Evolutionary conservation across 2,888 invertebrate species (phyloP).

Genomic region (Abrostola triplasia): DNA sequence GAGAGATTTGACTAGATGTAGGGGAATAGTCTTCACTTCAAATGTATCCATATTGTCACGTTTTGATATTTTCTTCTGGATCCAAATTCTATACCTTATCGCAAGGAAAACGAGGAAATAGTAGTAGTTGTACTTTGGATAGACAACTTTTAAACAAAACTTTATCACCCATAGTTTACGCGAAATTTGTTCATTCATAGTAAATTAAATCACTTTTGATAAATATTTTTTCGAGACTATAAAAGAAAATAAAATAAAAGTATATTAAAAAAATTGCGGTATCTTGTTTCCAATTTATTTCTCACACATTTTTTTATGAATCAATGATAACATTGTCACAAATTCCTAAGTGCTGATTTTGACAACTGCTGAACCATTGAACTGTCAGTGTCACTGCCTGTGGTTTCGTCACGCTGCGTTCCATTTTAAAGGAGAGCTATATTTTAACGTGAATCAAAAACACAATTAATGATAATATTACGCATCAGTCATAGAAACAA

Average conservation of each 20-base stretch:
- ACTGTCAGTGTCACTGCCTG: conserved; percentile 3
- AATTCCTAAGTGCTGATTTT: not conserved
- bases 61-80: conserved; percentile 55
- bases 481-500: too few species aligned
- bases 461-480: too few species aligned
- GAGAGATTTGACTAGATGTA: conserved; percentile 64
- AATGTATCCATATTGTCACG: conserved; percentile 69
- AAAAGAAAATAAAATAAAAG: conserved; percentile 23
- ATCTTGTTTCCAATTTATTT: conserved; percentile 15
- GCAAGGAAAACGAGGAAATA: conserved; percentile 80
- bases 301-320: conserved; percentile 25
- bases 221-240: conserved; percentile 8
- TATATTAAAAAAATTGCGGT: conserved; percentile 19
- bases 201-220: conserved; percentile 49
- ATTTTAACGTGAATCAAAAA: too few species aligned
- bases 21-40: conserved; percentile 70
- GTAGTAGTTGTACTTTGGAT: conserved; percentile 83
- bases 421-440: not conserved
- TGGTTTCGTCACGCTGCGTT: not conserved
- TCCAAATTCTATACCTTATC: conserved; percentile 79
- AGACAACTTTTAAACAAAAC: conserved; percentile 81
- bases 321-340: conserved; percentile 6
- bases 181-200: conserved; percentile 76
- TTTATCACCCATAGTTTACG: conserved; percentile 82
- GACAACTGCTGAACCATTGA: not conserved